Evolutionary conservation across 2,113 vertebrate genomes (phyloP).

Genomic region (Myrmecophaga tridactyla): DNA sequence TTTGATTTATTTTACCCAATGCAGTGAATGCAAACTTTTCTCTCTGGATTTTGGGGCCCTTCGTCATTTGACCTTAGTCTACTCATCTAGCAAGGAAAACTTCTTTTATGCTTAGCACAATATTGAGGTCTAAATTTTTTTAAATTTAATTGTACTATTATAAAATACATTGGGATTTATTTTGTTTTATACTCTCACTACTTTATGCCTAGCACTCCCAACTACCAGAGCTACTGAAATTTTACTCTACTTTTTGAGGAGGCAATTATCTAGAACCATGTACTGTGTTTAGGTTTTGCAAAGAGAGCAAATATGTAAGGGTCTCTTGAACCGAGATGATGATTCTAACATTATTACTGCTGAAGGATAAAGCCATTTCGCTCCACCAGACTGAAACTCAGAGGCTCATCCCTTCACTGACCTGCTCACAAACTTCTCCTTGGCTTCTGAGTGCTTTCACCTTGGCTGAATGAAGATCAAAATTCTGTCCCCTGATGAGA

Average conservation of each 20-base stretch:
- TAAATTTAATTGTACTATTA: neutral
- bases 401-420: neutral
- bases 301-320: neutral
- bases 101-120: neutral
- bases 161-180: neutral
- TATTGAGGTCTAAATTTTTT: neutral
- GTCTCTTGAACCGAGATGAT: neutral
- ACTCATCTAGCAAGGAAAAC: neutral
- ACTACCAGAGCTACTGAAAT: neutral
- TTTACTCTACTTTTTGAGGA: neutral
- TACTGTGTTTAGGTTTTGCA: neutral
- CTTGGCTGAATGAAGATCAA: neutral
- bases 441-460: neutral
- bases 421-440: neutral
- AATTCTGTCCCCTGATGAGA: neutral
- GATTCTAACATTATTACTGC: neutral
- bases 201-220: neutral
- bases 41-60: neutral
- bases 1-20: neutral
- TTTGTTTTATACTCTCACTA: neutral
- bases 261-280: neutral
- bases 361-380: neutral
- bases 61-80: neutral
- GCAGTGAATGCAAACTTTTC: neutral
- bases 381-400: neutral